phyloP scores from a whole-genome alignment of 2,113 vertebrate species.

The Toxostoma redivivum region DNA sequence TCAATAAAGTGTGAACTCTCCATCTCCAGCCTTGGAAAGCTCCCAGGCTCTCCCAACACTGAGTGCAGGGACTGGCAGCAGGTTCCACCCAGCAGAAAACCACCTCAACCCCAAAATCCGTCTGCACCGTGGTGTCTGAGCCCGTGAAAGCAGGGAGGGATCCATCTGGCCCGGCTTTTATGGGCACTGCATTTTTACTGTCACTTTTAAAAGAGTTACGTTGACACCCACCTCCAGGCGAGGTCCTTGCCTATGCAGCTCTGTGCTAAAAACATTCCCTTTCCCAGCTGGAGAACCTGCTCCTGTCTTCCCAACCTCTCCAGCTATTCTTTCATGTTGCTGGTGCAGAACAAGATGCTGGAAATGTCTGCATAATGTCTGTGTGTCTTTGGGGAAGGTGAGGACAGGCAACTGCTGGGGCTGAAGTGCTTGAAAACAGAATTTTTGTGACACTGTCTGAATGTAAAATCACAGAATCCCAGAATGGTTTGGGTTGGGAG shows the following conservation, averaged over 20 bases:
- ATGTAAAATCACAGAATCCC: not conserved
- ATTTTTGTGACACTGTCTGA: not conserved
- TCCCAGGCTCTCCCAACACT: not conserved
- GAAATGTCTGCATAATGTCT: not conserved
- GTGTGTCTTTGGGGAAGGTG: not conserved
- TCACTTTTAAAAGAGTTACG: constrained; percentile 20
- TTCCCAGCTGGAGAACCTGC: constrained; percentile 13
- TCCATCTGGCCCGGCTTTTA: constrained; percentile 23
- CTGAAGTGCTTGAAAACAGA: not conserved
- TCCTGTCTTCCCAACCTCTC: not conserved
- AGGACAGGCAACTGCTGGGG: not conserved
- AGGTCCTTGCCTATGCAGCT: not conserved
- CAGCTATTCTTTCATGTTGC: not conserved
- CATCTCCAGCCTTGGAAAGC: not conserved
- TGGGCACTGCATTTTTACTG: constrained; percentile 29
- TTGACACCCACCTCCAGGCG: constrained; percentile 49
- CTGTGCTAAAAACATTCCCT: constrained; percentile 33
- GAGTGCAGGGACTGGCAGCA: not conserved
- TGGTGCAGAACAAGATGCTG: not conserved
- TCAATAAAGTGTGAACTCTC: not conserved
- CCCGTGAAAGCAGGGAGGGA: not conserved
- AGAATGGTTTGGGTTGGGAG: not conserved
- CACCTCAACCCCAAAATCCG: not conserved
- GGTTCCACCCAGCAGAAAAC: not conserved
- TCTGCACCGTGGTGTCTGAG: not conserved